A percentile compares a stretch with the other conserved stretches of the same genome.
phyloP scores from a whole-genome alignment of 23 tunicate species.

The Ascidia mentula region DNA sequence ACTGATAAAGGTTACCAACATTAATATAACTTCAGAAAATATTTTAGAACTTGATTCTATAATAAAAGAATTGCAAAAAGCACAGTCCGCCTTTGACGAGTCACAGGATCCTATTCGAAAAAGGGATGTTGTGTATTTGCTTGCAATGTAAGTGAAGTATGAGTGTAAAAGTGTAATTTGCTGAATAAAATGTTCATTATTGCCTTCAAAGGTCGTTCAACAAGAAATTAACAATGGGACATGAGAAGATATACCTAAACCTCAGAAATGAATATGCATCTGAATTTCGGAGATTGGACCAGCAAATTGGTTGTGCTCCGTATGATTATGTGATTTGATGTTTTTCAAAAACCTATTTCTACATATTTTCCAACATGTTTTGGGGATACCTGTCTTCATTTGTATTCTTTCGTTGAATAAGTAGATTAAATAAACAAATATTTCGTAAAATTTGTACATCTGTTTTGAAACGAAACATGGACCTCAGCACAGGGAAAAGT shows the following conservation, averaged over 20 bases:
- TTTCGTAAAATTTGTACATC: too few species aligned
- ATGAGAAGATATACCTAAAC: constrained; percentile 15
- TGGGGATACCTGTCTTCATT: too few species aligned
- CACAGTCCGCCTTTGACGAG: constrained; percentile 55
- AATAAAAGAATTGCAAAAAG: constrained; percentile 12
- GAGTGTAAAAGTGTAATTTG: neutral
- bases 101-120: constrained; percentile 47
- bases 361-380: too few species aligned
- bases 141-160: constrained; percentile 47
- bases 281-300: constrained; percentile 51
- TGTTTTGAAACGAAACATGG: too few species aligned
- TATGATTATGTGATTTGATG: neutral
- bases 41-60: constrained; percentile 30
- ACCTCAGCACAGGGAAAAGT: too few species aligned
- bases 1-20: neutral
- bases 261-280: constrained; percentile 54
- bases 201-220: constrained; percentile 10
- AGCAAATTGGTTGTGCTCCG: constrained; percentile 29
- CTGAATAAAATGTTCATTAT: neutral
- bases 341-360: neutral
- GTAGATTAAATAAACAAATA: too few species aligned
- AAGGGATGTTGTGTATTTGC: constrained; percentile 56
- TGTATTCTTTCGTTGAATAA: too few species aligned
- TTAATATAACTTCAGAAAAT: too few species aligned
- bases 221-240: constrained; percentile 8